phyloP scores from a whole-genome alignment of 2,113 vertebrate species.

The Marmota flaviventris region DNA sequence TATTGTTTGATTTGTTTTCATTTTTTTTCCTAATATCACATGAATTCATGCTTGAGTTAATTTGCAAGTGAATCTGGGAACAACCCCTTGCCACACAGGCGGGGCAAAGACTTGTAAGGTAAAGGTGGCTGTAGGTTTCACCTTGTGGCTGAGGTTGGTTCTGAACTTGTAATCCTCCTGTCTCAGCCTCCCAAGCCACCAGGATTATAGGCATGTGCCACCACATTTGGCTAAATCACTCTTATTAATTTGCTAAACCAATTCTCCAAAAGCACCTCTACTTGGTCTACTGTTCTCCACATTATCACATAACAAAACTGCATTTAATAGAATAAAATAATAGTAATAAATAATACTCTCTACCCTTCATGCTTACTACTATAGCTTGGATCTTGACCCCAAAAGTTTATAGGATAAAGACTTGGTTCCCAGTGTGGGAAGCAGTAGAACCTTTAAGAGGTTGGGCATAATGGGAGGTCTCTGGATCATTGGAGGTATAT shows the following conservation, averaged over 20 bases:
- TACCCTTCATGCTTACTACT: neutral
- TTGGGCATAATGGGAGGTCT: neutral
- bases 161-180: too few species aligned
- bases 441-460: neutral
- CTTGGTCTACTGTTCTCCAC: constrained; percentile 16
- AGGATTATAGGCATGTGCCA: too few species aligned
- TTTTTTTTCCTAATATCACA: neutral
- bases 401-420: neutral
- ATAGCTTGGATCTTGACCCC: neutral
- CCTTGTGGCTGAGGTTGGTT: neutral
- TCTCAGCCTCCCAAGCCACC: too few species aligned
- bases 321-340: neutral
- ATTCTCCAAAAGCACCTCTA: constrained; percentile 24
- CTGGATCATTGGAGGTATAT: too few species aligned
- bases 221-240: neutral
- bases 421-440: neutral
- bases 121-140: constrained; percentile 2
- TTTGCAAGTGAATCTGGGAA: neutral
- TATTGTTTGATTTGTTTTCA: too few species aligned
- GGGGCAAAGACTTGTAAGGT: constrained; percentile 21
- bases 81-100: neutral
- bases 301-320: constrained; percentile 23
- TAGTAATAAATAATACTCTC: neutral
- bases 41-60: constrained; percentile 35
- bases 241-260: constrained; percentile 43